These are phyloP conservation scores for Theonella swinhoei DNA, from an alignment of 37 sponge, comb jelly and placozoan species.

Conservation along the genomic window DNA sequence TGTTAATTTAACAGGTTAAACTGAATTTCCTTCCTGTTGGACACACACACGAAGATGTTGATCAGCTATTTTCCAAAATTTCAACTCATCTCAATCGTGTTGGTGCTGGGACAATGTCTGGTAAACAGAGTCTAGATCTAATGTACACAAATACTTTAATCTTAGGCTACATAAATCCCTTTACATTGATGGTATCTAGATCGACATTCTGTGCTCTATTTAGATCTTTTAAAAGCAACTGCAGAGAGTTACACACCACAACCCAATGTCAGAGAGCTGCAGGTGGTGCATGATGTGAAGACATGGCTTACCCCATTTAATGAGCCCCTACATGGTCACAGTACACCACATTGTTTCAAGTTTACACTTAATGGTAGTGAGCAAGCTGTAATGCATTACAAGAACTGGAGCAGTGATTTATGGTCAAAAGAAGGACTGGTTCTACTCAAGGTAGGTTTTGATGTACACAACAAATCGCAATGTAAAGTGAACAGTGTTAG, in stretches of 20 bases:
- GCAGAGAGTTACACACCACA: conserved; percentile 13
- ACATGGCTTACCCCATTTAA: conserved; percentile 25
- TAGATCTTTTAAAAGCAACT: conserved; percentile 11
- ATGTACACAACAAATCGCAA: no score
- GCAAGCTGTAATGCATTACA: conserved; percentile 40
- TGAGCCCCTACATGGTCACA: conserved; percentile 27
- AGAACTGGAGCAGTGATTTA: conserved; percentile 13
- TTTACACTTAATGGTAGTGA: conserved; percentile 14
- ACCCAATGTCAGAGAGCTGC: not conserved
- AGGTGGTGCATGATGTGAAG: conserved; percentile 19
- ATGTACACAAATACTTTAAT: no score
- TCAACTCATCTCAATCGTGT: no score
- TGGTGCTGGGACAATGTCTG: no score
- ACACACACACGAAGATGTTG: not conserved
- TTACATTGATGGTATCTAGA: no score
- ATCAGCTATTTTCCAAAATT: not conserved
- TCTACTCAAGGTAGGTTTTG: not conserved
- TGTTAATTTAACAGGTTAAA: no score
- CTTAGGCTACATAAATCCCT: no score
- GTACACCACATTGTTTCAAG: conserved; percentile 19
- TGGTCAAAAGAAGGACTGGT: conserved; percentile 11
- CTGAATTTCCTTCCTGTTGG: not conserved
- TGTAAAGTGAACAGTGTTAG: not conserved
- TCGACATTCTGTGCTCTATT: no score
- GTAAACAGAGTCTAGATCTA: no score